Evolutionary conservation across 2,797 vertebrate genomes (phyloP), one percentile per base, ranked within the genome.

Genomic region (Otolemur crassicaudatus): DNA sequence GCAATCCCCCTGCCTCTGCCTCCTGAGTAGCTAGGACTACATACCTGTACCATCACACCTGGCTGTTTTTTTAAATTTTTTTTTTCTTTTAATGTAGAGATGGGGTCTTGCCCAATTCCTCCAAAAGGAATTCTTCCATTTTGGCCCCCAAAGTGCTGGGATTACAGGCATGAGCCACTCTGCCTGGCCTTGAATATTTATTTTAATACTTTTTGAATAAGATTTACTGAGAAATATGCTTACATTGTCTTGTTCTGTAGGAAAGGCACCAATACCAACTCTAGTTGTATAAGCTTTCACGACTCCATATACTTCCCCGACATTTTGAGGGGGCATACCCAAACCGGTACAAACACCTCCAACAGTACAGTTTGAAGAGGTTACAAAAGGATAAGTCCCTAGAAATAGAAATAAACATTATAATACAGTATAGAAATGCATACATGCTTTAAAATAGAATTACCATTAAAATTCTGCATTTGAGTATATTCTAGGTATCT

Each of bases 301-400:
- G 14, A 99, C 99, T 19, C 99, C 99, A 0, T 99, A 99, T 17
- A 99, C 99, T 93, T 99, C 99, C 1, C 99, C 99, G 0, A 99
- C 99, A 0, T 99, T 99, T 93, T 99, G 99, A 0, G 99, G 99
- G 0, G 99, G 99, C 99, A 99, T 99, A 69, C 99, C 99, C 95
- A 99, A 98, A 3, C 99, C 99, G 0, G 99, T 99, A 91, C 99
- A 99, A 65, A 99, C 99, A 5, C 99, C 99, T 58, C 99, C 99
- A 97, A 99, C 99, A 1, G 99, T 99, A 98, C 99, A 99, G 98
- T 99, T 99, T 37, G 99, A 99, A 4, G 99, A 99, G 3, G 99
- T 99, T 98, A 99, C 99, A 88, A 99, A 99, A 4, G 99, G 99
- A 49, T 99, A 99, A 0, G 99, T 99, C 40, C 99, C 99, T 99